A percentile compares a stretch with the other conserved stretches of the same genome.
These are phyloP conservation scores for Cydia strobilella DNA, from an alignment of 1,140 invertebrate genomes.

Conservation along the genomic window DNA sequence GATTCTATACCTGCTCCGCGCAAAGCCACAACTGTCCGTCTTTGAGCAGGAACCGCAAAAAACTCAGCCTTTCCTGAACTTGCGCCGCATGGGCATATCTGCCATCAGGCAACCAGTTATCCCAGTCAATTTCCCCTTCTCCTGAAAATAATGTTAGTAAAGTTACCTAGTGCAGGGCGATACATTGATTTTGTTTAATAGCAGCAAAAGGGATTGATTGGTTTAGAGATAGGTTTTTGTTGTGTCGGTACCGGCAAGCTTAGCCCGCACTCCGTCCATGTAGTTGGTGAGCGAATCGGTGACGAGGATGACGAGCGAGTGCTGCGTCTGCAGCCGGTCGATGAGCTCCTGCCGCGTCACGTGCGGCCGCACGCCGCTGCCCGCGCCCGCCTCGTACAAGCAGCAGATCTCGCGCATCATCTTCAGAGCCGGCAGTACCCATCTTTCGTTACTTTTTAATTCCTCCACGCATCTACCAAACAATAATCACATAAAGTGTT, in stretches of 20 bases:
- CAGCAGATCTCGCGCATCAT: constrained; percentile 98
- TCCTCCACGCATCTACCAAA: constrained; percentile 91
- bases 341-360: constrained; percentile 88
- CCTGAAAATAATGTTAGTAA: constrained; percentile 44
- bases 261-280: constrained; percentile 91
- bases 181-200: no score
- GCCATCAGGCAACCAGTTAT: constrained; percentile 91
- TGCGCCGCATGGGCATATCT: constrained; percentile 96
- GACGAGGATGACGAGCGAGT: constrained; percentile 95
- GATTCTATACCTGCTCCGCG: constrained; percentile 87
- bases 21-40: constrained; percentile 98
- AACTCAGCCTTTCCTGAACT: constrained; percentile 96
- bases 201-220: neutral
- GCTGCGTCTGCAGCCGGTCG: constrained; percentile 93
- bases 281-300: constrained; percentile 95
- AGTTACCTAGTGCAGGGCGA: neutral
- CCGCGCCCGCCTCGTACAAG: constrained; percentile 91
- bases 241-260: constrained; percentile 56
- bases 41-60: constrained; percentile 94
- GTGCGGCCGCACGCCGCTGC: constrained; percentile 81
- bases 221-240: constrained; percentile 26
- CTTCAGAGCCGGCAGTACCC: constrained; percentile 97
- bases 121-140: constrained; percentile 89
- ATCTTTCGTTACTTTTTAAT: constrained; percentile 91
- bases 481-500: neutral